Percentiles rank a stretch among this genome's conserved stretches.
phyloP scores from a whole-genome alignment of 2,888 invertebrate species.

The Schizotus pectinicornis region DNA sequence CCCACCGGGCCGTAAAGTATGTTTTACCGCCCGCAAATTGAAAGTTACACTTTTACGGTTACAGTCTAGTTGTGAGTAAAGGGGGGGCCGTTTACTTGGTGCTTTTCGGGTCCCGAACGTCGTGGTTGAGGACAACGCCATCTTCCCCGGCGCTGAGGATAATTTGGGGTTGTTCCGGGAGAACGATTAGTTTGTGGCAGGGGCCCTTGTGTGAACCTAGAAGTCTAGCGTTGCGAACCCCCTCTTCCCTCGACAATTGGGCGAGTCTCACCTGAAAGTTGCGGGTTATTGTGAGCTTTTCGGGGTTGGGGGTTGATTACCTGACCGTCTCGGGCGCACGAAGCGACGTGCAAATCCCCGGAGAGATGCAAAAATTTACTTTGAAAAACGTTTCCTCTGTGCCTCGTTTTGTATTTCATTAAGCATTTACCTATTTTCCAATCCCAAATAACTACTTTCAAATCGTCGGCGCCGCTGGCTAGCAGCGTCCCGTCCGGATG shows the following conservation, averaged over 20 bases:
- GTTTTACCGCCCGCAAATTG: no score
- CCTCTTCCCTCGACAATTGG: constrained; percentile 65
- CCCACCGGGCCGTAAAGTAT: no score
- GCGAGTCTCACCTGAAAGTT: constrained; percentile 64
- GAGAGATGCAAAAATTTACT: constrained; percentile 85
- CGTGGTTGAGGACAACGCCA: constrained; percentile 79
- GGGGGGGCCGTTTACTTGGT: no score
- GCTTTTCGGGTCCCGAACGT: constrained; percentile 76
- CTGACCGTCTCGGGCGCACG: constrained; percentile 89
- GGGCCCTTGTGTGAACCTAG: constrained; percentile 74
- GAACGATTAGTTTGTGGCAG: constrained; percentile 84
- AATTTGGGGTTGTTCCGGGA: constrained; percentile 76
- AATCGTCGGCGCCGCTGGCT: constrained; percentile 92
- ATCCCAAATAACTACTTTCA: constrained; percentile 86
- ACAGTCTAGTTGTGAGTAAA: no score
- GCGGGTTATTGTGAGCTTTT: background rate
- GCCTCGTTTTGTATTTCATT: constrained; percentile 78
- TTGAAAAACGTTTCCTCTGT: constrained; percentile 88
- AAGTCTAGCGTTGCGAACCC: constrained; percentile 61
- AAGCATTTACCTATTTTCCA: constrained; percentile 77
- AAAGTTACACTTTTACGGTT: background rate
- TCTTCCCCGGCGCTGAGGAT: constrained; percentile 90
- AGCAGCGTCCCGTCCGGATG: constrained; percentile 78
- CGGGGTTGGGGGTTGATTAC: constrained; percentile 58
- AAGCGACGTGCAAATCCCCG: constrained; percentile 82